These are phyloP conservation scores for Enhydra lutris DNA, from an alignment of 2,113 vertebrate genomes.

Conservation along the genomic window DNA sequence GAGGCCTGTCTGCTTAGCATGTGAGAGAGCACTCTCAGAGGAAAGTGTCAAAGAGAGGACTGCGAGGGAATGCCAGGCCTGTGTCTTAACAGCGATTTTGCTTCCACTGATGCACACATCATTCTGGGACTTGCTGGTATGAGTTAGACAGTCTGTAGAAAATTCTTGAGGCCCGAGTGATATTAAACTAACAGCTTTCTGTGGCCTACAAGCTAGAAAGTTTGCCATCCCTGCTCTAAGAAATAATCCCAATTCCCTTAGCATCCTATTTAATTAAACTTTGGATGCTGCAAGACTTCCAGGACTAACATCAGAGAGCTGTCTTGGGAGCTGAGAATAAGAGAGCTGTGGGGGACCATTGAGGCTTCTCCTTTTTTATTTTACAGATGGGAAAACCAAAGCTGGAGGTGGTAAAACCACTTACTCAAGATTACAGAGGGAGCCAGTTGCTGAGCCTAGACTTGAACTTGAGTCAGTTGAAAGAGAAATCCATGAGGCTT, in stretches of 20 bases:
- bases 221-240: neutral
- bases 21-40: neutral
- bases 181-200: neutral
- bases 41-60: neutral
- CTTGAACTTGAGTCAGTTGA: neutral
- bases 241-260: neutral
- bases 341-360: neutral
- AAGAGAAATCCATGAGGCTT: neutral
- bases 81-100: neutral
- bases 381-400: neutral
- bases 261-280: neutral
- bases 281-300: neutral
- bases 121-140: neutral
- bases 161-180: neutral
- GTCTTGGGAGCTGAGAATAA: neutral
- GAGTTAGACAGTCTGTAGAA: neutral
- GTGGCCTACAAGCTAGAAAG: neutral
- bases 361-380: neutral
- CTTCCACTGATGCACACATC: neutral
- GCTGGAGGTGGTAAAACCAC: neutral
- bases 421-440: neutral
- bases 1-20: neutral
- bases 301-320: neutral
- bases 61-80: fast-evolving
- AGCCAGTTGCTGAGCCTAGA: neutral